Evolutionary conservation across 2,888 invertebrate species (phyloP).

Genomic region (Trachelus troglodyta): DNA sequence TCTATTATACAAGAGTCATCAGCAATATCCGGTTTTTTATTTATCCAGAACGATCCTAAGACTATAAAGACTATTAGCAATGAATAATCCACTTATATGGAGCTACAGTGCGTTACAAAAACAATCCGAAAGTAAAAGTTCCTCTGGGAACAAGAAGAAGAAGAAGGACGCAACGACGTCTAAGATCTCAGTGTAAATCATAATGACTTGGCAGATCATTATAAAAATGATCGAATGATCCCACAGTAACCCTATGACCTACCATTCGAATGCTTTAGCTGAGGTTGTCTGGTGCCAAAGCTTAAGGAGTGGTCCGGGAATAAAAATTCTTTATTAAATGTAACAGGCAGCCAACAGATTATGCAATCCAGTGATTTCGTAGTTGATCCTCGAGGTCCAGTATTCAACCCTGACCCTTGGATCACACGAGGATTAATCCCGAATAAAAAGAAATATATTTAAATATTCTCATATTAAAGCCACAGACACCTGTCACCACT

Average conservation of each 20-base stretch:
- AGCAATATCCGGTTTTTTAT: background rate
- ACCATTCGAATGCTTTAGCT: background rate
- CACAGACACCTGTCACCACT: background rate
- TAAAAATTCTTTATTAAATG: slow-evolving; percentile 3
- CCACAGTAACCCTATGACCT: background rate
- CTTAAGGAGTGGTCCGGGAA: slow-evolving; percentile 1
- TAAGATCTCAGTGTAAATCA: background rate
- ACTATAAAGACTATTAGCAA: background rate
- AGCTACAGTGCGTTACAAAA: background rate
- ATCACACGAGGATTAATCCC: background rate
- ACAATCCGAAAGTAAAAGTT: background rate
- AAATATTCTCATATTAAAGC: background rate
- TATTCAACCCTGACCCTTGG: background rate
- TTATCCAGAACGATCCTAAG: background rate
- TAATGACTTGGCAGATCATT: background rate
- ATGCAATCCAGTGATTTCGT: background rate
- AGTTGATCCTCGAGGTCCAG: background rate
- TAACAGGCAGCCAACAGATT: background rate
- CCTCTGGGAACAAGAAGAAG: background rate
- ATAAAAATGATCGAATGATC: slow-evolving; percentile 1
- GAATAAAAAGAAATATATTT: background rate
- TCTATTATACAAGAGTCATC: background rate
- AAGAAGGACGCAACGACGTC: background rate
- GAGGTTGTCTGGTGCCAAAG: background rate
- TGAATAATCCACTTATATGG: background rate